Base-by-base conservation (phyloP, 2,888 invertebrate genomes). In the Gisinianus flammeolus region DNA sequence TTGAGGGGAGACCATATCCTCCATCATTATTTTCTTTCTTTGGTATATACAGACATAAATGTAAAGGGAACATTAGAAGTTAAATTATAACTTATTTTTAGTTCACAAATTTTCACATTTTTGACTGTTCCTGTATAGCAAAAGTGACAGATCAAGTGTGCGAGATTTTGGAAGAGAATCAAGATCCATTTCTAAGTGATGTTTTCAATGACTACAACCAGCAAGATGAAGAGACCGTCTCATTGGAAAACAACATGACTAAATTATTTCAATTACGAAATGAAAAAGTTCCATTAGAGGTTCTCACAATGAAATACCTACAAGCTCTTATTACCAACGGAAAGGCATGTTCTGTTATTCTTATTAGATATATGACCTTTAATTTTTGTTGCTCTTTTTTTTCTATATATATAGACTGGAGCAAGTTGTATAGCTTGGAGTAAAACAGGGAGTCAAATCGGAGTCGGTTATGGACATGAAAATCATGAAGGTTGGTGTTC, bases 21-120 rank as follows among this genome's bases (percentile, higher is more conserved):
- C 84, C 84, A 6, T 84, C 84, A 0, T 73, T 84, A 10, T 83
- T 80, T 72, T 83, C 84, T 19, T 84, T 84, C 77, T 84, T 84
- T 71, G n/a, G 67, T n/a, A n/a, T n/a, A n/a, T n/a, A n/a, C n/a
- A n/a, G n/a, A n/a, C n/a, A n/a, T n/a, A n/a, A n/a, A n/a, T n/a
- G n/a, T n/a, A n/a, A n/a, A n/a, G 19, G 33, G n/a, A 30, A 44
- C 2, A 28, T 26, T 44, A 30, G 76, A 54, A 54, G 31, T 19
- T 10, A 72, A 80, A 24, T 77, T 80, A 0, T 82, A 83, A 62
- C 83, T 83, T 1, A n/a, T n/a, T n/a, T n/a, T n/a, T n/a, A n/a
- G n/a, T n/a, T n/a, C n/a, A n/a, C n/a, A n/a, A n/a, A n/a, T n/a
- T 83, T 80, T 71, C 83, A 82, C 12, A 83, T 84, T 76, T 84